Evolutionary conservation across 1,140 invertebrate species (phyloP), one percentile per base, ranked within the genome.

Genomic region (Yoshiicerus persimilis): DNA sequence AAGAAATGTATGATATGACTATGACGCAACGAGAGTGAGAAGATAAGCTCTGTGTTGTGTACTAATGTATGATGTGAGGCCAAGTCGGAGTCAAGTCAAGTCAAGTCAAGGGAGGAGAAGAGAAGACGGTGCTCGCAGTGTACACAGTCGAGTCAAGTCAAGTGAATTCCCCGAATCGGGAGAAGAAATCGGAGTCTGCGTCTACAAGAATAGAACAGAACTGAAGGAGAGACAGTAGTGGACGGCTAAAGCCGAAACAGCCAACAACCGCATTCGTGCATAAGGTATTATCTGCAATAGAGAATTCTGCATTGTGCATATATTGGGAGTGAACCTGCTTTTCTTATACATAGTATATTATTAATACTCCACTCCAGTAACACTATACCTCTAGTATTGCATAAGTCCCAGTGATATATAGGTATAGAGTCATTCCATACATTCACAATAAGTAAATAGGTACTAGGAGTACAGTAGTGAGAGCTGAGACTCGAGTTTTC

Each of bases 261-360:
- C 75, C 75, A 80, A 80, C 75, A 80, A 80, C 75, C 75, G 75
- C 75, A 80, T 80, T 80, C 75, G 75, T 80, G 75, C 75, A 80
- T 80, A 80, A 32, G 75, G 75, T 80, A 80, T 80, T 80, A 80
- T 80, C 75, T 80, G 75, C 75, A 80, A 80, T 80, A 80, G 75
- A 80, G 75, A 80, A 80, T 80, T 80, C 75, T 80, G 75, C 75
- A 80, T 80, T 80, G 75, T 80, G 75, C 75, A 80, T 80, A 27
- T 70, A 25, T n/a, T n/a, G n/a, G n/a, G 64, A 4, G 11, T 11
- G 13, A 16, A 3, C 8, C 64, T 16, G 4, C 20, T 56, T n/a
- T 56, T n/a, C 47, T n/a, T n/a, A 5, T 56, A 56, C 20, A n/a
- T 56, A 56, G 47, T n/a, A 56, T n/a, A n/a, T n/a, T n/a, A n/a